Conservation (phyloP, 2,797 vertebrate species). For the Martes flavigula region DNA sequence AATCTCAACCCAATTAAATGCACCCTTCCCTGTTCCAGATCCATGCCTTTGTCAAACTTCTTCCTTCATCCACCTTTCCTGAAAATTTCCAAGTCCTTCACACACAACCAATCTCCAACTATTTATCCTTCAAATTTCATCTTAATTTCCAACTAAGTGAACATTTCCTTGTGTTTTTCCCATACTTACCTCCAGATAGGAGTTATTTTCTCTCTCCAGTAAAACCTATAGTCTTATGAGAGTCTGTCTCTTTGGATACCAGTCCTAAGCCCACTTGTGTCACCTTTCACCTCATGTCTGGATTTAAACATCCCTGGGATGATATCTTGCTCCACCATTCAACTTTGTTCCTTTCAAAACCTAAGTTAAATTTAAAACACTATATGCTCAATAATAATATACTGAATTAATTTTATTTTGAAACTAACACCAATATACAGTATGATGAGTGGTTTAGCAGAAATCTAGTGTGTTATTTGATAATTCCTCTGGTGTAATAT, state of each 20-base stretch:
- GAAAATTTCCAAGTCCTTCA: neutral
- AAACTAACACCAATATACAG: neutral
- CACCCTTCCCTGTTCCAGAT: neutral
- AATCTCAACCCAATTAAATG: neutral
- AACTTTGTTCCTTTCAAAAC: neutral
- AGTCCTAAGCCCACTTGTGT: accelerated
- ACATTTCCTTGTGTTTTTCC: neutral
- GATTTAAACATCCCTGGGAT: neutral
- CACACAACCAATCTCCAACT: neutral
- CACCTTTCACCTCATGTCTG: neutral
- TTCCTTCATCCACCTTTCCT: neutral
- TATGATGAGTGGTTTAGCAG: neutral
- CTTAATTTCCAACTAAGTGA: neutral
- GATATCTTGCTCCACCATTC: neutral
- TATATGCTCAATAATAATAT: neutral
- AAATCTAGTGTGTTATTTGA: neutral
- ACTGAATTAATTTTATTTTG: conserved; percentile 11
- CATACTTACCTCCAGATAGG: neutral
- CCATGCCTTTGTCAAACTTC: neutral
- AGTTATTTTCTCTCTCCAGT: neutral
- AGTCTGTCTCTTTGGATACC: neutral
- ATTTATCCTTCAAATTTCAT: neutral
- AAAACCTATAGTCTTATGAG: neutral
- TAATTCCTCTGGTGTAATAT: neutral
- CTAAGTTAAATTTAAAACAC: neutral